phyloP scores from a whole-genome alignment of 2,888 invertebrate species.

The Automeris io region DNA sequence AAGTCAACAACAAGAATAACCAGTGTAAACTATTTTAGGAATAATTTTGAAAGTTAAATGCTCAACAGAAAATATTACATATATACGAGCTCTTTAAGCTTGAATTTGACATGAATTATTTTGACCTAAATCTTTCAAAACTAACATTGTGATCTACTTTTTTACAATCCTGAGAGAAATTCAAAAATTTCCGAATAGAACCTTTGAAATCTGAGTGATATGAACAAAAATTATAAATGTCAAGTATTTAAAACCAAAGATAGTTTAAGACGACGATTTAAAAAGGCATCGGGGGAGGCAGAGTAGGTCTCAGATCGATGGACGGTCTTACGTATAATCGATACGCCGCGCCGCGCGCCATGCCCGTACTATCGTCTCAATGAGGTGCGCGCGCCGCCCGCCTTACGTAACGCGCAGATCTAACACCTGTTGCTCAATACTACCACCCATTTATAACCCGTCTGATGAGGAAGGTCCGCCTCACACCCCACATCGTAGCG shows the following conservation, averaged over 20 bases:
- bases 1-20: too few species aligned
- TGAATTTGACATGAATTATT: too few species aligned
- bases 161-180: too few species aligned
- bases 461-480: conserved; percentile 32
- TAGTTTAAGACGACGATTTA: conserved; percentile 42
- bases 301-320: conserved; percentile 54
- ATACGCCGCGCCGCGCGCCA: too few species aligned
- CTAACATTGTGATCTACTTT: too few species aligned
- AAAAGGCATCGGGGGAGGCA: conserved; percentile 49
- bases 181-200: background rate
- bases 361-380: conserved; percentile 68
- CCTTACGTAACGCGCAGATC: conserved; percentile 68
- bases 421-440: conserved; percentile 68
- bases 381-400: conserved; percentile 65
- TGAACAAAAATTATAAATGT: conserved; percentile 2
- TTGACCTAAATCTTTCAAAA: too few species aligned
- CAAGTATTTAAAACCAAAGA: conserved; percentile 19
- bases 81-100: too few species aligned
- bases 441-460: conserved; percentile 62
- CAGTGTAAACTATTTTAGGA: too few species aligned
- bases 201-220: background rate
- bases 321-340: conserved; percentile 58
- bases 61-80: too few species aligned
- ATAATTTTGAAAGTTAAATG: too few species aligned
- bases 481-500: conserved; percentile 18